A percentile compares a stretch with the other conserved stretches of the same genome.
Evolutionary conservation across 2,888 invertebrate species (phyloP).

Genomic region (Trissolcus brochymenae): DNA sequence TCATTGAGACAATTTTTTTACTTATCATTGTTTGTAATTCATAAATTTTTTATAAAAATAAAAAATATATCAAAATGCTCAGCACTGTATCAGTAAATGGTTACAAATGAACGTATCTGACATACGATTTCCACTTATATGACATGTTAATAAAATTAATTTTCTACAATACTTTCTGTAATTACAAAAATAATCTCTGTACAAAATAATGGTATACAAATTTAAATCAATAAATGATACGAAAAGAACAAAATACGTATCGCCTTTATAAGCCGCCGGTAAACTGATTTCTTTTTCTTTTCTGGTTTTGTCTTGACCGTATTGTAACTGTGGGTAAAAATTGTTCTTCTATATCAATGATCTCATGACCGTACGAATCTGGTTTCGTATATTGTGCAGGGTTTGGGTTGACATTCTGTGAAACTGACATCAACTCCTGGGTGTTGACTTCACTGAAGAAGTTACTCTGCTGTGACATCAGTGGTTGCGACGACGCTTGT

Average conservation of each 20-base stretch:
- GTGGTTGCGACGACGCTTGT: not conserved
- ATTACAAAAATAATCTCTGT: conserved; percentile 32
- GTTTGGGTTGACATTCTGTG: conserved; percentile 44
- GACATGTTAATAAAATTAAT: no score
- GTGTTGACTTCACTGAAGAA: conserved; percentile 60
- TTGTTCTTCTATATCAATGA: conserved; percentile 59
- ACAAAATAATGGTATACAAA: conserved; percentile 9
- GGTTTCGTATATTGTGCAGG: not conserved
- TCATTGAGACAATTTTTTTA: no score
- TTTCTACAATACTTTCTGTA: not conserved
- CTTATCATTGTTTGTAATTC: no score
- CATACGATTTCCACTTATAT: no score
- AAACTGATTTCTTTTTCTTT: conserved; percentile 57
- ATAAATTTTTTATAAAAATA: no score
- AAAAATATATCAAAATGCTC: no score
- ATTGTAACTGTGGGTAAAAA: conserved; percentile 65
- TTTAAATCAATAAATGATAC: no score
- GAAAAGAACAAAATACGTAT: conserved; percentile 4
- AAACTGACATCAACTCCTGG: conserved; percentile 67
- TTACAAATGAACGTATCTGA: no score
- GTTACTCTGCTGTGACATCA: conserved; percentile 24
- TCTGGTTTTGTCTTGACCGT: conserved; percentile 46
- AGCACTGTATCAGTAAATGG: no score
- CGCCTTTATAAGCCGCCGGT: conserved; percentile 62
- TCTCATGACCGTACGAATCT: conserved; percentile 19